Conservation (phyloP, 1,140 invertebrate genomes). For the Dreissena polymorpha region DNA sequence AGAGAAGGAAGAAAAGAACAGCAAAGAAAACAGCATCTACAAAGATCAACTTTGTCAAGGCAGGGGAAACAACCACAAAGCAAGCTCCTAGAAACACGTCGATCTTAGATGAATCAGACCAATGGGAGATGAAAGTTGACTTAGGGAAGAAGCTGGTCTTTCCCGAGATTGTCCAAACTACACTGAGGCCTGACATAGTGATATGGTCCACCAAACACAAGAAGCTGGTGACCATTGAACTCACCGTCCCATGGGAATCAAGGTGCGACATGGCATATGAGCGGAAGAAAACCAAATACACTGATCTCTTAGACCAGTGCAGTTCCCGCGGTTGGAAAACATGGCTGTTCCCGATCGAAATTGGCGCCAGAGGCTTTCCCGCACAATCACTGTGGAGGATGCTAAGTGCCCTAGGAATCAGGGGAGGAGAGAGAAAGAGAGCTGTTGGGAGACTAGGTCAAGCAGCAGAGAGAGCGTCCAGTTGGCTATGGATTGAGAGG, state of each 20-base stretch:
- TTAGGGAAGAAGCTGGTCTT: too few species aligned
- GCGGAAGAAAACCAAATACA: slow-evolving; percentile 37
- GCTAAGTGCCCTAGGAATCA: slow-evolving; percentile 24
- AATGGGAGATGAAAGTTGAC: too few species aligned
- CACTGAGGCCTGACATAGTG: too few species aligned
- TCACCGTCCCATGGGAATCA: slow-evolving; percentile 32
- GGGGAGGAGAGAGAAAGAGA: slow-evolving; percentile 5
- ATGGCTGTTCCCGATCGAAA: slow-evolving; percentile 31
- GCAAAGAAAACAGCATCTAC: too few species aligned
- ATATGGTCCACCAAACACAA: too few species aligned
- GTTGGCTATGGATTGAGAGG: slow-evolving; percentile 35
- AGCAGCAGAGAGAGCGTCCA: slow-evolving; percentile 23
- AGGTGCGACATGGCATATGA: slow-evolving; percentile 37
- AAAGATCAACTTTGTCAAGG: too few species aligned
- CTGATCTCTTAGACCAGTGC: slow-evolving; percentile 23
- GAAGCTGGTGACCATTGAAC: slow-evolving; percentile 26
- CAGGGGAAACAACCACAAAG: too few species aligned
- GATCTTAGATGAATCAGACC: too few species aligned
- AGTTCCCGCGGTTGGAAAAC: slow-evolving; percentile 12
- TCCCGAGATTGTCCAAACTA: too few species aligned
- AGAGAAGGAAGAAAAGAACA: too few species aligned
- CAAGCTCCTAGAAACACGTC: too few species aligned
- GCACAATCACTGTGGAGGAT: slow-evolving; percentile 28
- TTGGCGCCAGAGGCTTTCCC: slow-evolving; percentile 21
- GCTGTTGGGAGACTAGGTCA: slow-evolving; percentile 34